Evolutionary conservation across 2,113 vertebrate genomes (phyloP), one percentile per base, ranked within the genome.

Genomic region (Dendropsophus ebraccatus): DNA sequence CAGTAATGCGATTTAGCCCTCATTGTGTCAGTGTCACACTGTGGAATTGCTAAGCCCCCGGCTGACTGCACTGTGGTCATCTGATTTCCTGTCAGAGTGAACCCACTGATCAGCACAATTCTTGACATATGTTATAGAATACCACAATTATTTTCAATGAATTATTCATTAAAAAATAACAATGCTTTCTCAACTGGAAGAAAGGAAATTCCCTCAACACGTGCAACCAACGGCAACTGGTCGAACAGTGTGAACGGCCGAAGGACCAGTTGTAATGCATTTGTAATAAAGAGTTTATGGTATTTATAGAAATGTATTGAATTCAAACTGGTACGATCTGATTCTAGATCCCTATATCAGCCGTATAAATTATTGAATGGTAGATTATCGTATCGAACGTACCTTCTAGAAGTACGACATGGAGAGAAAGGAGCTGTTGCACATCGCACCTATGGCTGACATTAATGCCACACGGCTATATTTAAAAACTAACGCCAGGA

Each of bases 1-100:
- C 72, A n/a, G 35, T 84, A 76, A 76, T 60, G 35, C 16, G 83
- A 84, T 84, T 84, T 65, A 84, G 30, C 23, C 56, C 28, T 84
- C 54, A 47, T 50, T 58, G 72, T 45, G 54, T 65, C 72, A 60
- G 30, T 25, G 77, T 67, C 19, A 35, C 1, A 12, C 14, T 49
- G 49, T 41, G 8, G 77, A 52, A 60, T 32, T n/a, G n/a, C 1
- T 30, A 25, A 19, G 45, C 72, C 12, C 16, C 14, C 3, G 30
- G 37, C 13, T 32, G 16, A 32, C 9, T 1, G 37, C 0, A 4
- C 10, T 67, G 37, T 81, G 4, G 67, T 12, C 30, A 49, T 32
- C 32, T 77, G 41, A 17, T 47, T 56, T 30, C 82, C 41, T 11
- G 67, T 45, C 76, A 65, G 19, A 7, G 1, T 9, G 14, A 82